Evolutionary conservation across 2,113 vertebrate genomes (phyloP), one percentile per base, ranked within the genome.

Genomic region (Garra rufa): DNA sequence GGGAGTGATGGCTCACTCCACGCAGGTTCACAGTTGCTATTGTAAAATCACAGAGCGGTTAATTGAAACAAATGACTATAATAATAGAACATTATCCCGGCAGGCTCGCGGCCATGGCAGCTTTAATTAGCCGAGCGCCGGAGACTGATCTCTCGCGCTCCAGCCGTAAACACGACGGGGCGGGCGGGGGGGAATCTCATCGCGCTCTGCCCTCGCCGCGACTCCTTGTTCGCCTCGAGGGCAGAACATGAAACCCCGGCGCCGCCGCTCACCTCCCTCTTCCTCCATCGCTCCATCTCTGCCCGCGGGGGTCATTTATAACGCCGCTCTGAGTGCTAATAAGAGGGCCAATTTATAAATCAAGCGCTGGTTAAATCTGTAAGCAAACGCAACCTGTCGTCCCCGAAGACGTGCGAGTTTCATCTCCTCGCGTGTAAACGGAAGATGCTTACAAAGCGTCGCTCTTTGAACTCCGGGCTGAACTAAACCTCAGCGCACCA

Each of bases 31-130:
- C 96, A 96, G 95, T 96, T 96, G 98, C 96, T 98, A 94, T 95
- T 98, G 97, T 98, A 97, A 98, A 97, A 98, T 96, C 97, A 98
- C 96, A 93, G 95, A 96, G 97, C 97, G 96, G 98, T 99, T 99
- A 99, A 99, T 99, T 99, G 98, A 98, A 99, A 99, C 98, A 99
- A 99, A 99, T 96, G 96, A 98, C 96, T 96, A 96, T 99, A 99
- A 98, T 99, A 98, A 99, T 98, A 96, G 97, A 96, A 97, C 97
- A 98, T 99, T 98, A 98, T 99, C 98, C 96, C 97, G 93, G 95
- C 96, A 97, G 97, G 97, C 97, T 94, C 90, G 93, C 95, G 95
- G 94, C 96, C 95, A 95, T 96, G 96, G 95, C 96, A 97, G 96
- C 97, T 98, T 99, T 99, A 98, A 99, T 99, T 99, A 99, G 97